These are phyloP conservation scores for Phengaris alcon DNA, from an alignment of 2,888 invertebrate genomes.

Conservation along the genomic window DNA sequence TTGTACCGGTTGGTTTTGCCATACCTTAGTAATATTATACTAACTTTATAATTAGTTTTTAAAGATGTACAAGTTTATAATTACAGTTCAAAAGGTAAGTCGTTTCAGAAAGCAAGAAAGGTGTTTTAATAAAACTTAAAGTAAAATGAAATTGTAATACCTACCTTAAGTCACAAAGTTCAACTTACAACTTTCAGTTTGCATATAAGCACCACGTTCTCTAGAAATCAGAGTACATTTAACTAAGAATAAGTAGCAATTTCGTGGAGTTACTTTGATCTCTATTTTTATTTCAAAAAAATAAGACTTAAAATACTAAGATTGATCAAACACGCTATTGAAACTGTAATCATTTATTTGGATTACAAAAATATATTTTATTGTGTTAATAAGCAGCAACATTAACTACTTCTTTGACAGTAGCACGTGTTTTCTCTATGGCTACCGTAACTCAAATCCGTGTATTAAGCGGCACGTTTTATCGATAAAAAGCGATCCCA, in stretches of 20 bases:
- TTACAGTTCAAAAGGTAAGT: background rate
- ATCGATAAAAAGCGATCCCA: constrained; percentile 43
- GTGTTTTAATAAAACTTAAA: background rate
- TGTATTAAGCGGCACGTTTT: constrained; percentile 31
- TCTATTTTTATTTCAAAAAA: background rate
- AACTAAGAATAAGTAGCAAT: background rate
- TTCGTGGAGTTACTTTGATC: background rate
- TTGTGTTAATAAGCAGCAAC: background rate
- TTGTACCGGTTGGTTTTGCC: background rate
- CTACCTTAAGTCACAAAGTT: background rate
- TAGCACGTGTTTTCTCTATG: constrained; percentile 18
- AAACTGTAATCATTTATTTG: background rate
- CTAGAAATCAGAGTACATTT: background rate
- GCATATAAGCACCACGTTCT: background rate
- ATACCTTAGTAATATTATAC: no score
- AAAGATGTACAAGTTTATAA: background rate
- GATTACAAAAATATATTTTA: background rate
- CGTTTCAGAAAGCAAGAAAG: background rate
- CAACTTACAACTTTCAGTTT: background rate
- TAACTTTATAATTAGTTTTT: no score
- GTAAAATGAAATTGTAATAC: background rate
- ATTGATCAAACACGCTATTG: background rate
- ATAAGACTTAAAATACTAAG: background rate
- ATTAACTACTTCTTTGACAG: background rate
- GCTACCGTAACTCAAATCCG: constrained; percentile 14